A percentile compares a stretch with the other conserved stretches of the same genome.
phyloP scores from a whole-genome alignment of 2,888 invertebrate genomes.

The Pristionchus entomophagus region DNA sequence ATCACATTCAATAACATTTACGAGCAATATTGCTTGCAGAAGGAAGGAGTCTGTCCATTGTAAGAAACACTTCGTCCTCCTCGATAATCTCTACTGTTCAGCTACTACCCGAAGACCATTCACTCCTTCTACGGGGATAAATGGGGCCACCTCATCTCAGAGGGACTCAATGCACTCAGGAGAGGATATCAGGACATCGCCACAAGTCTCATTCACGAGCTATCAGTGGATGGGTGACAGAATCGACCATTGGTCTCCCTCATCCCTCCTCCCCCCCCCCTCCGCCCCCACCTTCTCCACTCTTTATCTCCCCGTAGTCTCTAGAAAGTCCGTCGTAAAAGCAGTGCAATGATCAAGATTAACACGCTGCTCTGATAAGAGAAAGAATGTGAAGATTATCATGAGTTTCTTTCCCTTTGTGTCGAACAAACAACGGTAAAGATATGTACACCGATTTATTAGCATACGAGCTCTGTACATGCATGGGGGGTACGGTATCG shows the following conservation, averaged over 20 bases:
- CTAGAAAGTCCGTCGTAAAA: constrained; percentile 3
- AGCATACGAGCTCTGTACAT: not conserved
- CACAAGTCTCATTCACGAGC: not conserved
- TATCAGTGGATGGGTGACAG: not conserved
- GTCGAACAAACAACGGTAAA: not conserved
- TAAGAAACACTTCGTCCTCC: not conserved
- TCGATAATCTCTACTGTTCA: not conserved
- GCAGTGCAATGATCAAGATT: not conserved
- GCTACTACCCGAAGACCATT: not conserved
- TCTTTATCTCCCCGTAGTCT: constrained; percentile 19
- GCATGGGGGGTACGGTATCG: not conserved
- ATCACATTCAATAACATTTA: constrained; percentile 15
- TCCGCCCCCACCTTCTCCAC: too few species aligned
- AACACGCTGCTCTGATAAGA: not conserved
- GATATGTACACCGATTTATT: constrained; percentile 25
- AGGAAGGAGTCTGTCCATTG: constrained; percentile 7
- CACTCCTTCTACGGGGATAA: constrained; percentile 21
- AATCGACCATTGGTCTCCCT: constrained; percentile 33
- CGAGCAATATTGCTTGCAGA: not conserved
- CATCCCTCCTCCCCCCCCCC: too few species aligned
- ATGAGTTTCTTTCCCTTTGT: not conserved
- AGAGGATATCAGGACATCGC: constrained; percentile 14
- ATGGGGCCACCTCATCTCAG: constrained; percentile 15
- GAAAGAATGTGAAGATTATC: not conserved
- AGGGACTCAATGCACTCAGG: constrained; percentile 15